Conservation (phyloP, 2,797 vertebrate species). For the Pagetopsis macropterus region DNA sequence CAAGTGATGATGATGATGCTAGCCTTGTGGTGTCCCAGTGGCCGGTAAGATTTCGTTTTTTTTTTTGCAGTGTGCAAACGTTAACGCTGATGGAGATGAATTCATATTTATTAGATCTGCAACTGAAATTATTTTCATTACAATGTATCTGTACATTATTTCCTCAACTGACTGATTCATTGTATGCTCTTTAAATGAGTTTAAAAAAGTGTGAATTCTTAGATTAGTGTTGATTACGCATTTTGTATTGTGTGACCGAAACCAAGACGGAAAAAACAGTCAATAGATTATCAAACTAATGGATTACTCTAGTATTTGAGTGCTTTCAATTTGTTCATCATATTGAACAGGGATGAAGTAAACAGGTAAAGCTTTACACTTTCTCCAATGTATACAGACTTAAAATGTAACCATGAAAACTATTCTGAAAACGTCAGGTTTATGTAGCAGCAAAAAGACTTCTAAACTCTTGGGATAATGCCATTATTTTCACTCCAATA, state of each 20-base stretch:
- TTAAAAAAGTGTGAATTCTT: background rate
- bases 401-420: no score
- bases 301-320: no score
- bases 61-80: background rate
- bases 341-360: background rate
- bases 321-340: background rate
- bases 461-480: no score
- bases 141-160: background rate
- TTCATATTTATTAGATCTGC: background rate
- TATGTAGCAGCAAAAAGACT: no score
- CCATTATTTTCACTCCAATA: no score
- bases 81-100: no score
- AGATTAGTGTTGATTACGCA: background rate
- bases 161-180: background rate
- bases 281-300: no score
- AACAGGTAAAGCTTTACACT: background rate
- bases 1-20: background rate
- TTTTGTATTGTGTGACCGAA: background rate
- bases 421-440: no score
- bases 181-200: background rate
- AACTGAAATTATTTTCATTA: no score
- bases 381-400: no score
- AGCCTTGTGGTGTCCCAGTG: background rate
- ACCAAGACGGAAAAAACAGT: no score
- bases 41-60: background rate